Base-by-base conservation (phyloP, 1,140 invertebrate genomes). In the Drosophila takahashii region DNA sequence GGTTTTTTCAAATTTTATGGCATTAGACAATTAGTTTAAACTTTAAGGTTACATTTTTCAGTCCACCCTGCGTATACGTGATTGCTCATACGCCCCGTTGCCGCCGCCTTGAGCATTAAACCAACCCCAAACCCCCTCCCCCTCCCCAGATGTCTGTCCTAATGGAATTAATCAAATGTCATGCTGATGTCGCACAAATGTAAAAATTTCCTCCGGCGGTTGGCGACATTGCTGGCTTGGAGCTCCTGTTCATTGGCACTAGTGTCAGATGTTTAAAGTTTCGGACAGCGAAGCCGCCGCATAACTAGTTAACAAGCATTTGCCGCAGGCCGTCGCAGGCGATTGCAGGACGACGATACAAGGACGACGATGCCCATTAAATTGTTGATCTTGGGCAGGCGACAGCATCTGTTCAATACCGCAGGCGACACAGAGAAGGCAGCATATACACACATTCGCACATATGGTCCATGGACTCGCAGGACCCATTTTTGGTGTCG, bases 111-210 rank as follows among this genome's bases (percentile, higher is more conserved):
- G 41, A 9, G 50, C 58, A 52, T 42, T 27, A 76, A 72, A 45
- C 56, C 15, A 32, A 51, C 6, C 15, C 9, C 54, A 51, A 27
- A 13, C 2, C 2, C 54, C 42, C 6, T 29, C 32, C 11, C 37
- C 4, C 11, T 10, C 1, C 10, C n/a, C 39, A 41, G 18, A 2
- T 42, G 18, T n/a, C 47, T 34, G 15, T 50, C 29, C 66, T 77
- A 81, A 86, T 81, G 62, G 66, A 86, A 84, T 77, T 81, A 77
- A 79, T 56, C 75, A 69, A 83, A 66, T 76, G 80, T 83, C 80
- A 84, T 79, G 80, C 80, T 66, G 75, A 83, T 75, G 70, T 84
- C 70, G 69, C 66, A 81, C 58, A 62, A 59, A 74, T 41, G 26
- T 52, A 39, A 60, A 74, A 67, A 77, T 36, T 80, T 72, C 10